Evolutionary conservation across 2,113 vertebrate species (phyloP).

Genomic region (Helogale parvula): DNA sequence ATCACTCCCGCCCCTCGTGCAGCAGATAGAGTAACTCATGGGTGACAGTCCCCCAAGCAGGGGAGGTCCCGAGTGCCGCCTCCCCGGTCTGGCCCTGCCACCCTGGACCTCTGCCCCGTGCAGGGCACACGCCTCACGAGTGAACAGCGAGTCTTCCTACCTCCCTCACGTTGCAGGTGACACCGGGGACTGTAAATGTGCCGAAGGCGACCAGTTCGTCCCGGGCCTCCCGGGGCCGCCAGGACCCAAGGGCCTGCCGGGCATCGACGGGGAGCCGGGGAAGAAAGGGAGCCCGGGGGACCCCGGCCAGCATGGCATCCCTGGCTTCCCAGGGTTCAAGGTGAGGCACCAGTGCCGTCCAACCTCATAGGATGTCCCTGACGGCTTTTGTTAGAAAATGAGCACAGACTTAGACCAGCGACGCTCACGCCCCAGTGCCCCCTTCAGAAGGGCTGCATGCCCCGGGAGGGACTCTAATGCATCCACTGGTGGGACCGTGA

Average conservation of each 20-base stretch:
- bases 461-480: too few species aligned
- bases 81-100: fast-evolving
- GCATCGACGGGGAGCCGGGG: slow-evolving; percentile 81
- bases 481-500: background rate
- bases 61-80: fast-evolving
- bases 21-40: background rate
- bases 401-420: background rate
- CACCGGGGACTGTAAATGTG: slow-evolving; percentile 85
- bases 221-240: slow-evolving; percentile 80
- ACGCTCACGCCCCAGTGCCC: fast-evolving
- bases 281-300: slow-evolving; percentile 86
- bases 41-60: fast-evolving
- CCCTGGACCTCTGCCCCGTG: background rate
- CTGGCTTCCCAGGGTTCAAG: slow-evolving; percentile 87
- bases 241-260: slow-evolving; percentile 86
- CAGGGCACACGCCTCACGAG: fast-evolving
- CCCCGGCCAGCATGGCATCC: slow-evolving; percentile 87
- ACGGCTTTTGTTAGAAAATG: background rate
- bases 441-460: fast-evolving
- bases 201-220: slow-evolving; percentile 65
- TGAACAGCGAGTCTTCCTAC: background rate
- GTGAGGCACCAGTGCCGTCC: slow-evolving; percentile 68
- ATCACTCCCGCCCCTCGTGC: background rate
- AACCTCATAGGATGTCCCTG: fast-evolving
- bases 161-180: slow-evolving; percentile 79